Conservation (phyloP, 2,797 vertebrate genomes). For the Dicrostonyx torquatus region DNA sequence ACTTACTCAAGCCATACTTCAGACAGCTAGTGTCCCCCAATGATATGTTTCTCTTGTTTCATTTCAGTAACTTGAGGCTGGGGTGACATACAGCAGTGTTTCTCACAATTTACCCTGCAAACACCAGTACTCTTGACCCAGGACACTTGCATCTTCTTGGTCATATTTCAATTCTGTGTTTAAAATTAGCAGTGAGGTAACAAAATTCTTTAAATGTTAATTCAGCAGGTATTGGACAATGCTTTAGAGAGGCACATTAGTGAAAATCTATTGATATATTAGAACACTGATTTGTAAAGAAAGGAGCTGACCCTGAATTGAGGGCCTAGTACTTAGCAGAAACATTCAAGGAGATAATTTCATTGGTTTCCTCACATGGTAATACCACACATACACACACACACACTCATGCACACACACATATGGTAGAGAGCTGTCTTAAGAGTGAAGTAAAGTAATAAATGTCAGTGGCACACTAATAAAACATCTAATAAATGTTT, state of each 20-base stretch:
- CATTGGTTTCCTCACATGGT: not conserved
- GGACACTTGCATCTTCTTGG: not conserved
- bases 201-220: not conserved
- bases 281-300: not conserved
- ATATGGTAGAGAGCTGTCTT: not conserved
- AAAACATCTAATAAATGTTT: constrained; percentile 22
- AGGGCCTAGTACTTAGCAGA: not conserved
- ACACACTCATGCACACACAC: no score
- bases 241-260: not conserved
- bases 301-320: constrained; percentile 5
- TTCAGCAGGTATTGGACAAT: not conserved
- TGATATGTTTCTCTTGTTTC: not conserved
- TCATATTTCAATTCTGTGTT: constrained; percentile 37
- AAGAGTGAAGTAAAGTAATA: constrained; percentile 32
- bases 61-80: not conserved
- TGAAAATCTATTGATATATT: constrained; percentile 6
- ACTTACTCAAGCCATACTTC: not conserved
- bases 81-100: not conserved
- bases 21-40: not conserved
- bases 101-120: constrained; percentile 1
- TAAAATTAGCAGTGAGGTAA: constrained; percentile 27
- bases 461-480: constrained; percentile 8
- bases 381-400: no score
- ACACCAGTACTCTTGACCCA: not conserved
- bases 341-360: not conserved